Evolutionary conservation across 2,797 vertebrate species (phyloP).

Genomic region (Lutjanus campechanus): DNA sequence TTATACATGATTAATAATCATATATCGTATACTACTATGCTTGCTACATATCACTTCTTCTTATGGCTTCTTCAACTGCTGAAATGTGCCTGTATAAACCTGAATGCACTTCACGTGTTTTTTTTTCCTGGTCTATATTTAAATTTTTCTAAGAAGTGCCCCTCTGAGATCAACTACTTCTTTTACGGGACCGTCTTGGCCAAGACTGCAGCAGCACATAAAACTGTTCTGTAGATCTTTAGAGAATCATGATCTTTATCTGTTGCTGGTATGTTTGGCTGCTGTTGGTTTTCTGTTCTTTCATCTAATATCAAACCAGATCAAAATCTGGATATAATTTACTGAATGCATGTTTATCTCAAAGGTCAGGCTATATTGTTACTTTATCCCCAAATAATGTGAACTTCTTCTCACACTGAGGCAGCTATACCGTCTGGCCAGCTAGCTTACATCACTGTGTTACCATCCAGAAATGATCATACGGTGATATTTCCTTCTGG

Average conservation of each 20-base stretch:
- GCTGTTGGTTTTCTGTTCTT: neutral
- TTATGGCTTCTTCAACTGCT: neutral
- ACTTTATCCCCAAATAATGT: neutral
- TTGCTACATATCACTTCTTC: neutral
- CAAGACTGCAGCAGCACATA: neutral
- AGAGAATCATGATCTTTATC: neutral
- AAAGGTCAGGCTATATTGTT: neutral
- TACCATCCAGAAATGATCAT: neutral
- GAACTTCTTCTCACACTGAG: neutral
- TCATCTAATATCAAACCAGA: neutral
- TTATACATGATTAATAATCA: too few species aligned
- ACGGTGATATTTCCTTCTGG: neutral
- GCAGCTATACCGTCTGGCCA: neutral
- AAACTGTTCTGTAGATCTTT: neutral
- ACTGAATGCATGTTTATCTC: neutral
- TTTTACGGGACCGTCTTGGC: neutral
- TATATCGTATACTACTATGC: neutral
- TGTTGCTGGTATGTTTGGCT: neutral
- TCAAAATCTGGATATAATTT: constrained; percentile 6
- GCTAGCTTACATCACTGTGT: neutral
- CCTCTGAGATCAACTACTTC: neutral
- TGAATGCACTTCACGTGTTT: neutral
- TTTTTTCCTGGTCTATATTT: too few species aligned
- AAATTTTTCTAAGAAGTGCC: neutral
- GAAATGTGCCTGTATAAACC: neutral